phyloP scores from a whole-genome alignment of 2,113 vertebrate genomes.

The Syngnathus scovelli region DNA sequence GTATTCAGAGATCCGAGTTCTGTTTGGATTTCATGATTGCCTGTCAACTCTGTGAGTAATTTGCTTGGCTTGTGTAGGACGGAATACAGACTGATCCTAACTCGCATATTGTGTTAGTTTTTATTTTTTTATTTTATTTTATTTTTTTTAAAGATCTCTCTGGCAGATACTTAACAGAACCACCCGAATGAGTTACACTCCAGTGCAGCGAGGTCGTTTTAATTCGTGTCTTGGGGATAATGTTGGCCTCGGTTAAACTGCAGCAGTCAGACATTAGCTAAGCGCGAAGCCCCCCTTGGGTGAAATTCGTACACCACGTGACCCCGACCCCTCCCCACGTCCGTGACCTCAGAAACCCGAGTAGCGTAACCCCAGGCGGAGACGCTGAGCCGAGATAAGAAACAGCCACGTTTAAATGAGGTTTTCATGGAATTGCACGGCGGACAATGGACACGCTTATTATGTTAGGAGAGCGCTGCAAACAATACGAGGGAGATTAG shows the following conservation, averaged over 20 bases:
- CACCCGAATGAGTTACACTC: not conserved
- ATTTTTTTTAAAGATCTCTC: constrained; percentile 10
- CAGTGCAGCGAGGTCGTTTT: not conserved
- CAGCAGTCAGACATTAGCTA: constrained; percentile 10
- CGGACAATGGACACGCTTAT: constrained; percentile 44
- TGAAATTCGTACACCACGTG: constrained; percentile 28
- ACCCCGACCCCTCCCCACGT: not conserved
- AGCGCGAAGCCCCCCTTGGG: constrained; percentile 6
- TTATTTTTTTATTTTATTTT: constrained; percentile 10
- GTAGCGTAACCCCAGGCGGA: constrained; percentile 21
- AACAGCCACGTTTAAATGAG: constrained; percentile 46
- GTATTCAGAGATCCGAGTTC: too few relatives aligned
- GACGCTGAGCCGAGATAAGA: constrained; percentile 41
- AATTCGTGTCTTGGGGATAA: constrained; percentile 9
- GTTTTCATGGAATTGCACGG: constrained; percentile 32
- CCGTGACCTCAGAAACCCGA: constrained; percentile 46
- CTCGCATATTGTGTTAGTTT: not conserved
- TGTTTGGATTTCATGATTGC: not conserved
- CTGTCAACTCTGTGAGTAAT: not conserved
- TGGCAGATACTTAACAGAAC: not conserved
- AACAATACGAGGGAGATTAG: constrained; percentile 20
- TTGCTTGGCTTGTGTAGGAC: not conserved
- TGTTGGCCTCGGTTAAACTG: constrained; percentile 8
- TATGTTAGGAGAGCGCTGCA: constrained; percentile 29
- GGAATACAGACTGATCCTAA: not conserved